Evolutionary conservation across 1,140 invertebrate genomes (phyloP).

Genomic region (Mycetomoellerius zeteki): DNA sequence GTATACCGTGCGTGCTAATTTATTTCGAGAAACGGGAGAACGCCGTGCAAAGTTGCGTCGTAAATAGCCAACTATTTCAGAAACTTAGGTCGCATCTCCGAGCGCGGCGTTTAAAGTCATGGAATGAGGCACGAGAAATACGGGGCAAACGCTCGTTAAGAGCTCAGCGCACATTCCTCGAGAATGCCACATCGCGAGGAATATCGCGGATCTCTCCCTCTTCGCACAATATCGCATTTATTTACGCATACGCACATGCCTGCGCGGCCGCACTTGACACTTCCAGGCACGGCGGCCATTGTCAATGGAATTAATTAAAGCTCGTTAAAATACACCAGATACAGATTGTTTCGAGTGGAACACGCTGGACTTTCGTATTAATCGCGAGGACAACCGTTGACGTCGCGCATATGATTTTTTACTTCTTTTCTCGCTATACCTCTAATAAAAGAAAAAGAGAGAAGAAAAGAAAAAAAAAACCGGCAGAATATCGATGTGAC

Average conservation of each 20-base stretch:
- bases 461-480: background rate
- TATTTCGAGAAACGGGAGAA: constrained; percentile 47
- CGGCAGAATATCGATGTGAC: background rate
- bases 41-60: constrained; percentile 22
- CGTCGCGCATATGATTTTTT: background rate
- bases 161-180: constrained; percentile 25
- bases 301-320: constrained; percentile 76
- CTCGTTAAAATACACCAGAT: constrained; percentile 74
- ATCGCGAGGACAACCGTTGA: constrained; percentile 52
- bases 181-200: constrained; percentile 33
- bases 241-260: background rate
- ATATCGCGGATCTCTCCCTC: constrained; percentile 19
- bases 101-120: constrained; percentile 40
- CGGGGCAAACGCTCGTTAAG: constrained; percentile 49
- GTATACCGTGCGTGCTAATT: background rate
- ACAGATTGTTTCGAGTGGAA: constrained; percentile 68
- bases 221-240: background rate
- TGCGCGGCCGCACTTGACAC: constrained; percentile 53
- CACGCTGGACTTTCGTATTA: constrained; percentile 22
- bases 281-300: constrained; percentile 59
- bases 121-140: constrained; percentile 37
- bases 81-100: constrained; percentile 50
- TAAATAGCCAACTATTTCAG: constrained; percentile 64
- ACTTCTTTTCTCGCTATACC: background rate
- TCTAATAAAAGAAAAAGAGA: background rate